phyloP scores from a whole-genome alignment of 1,140 invertebrate species.

The Teleopsis dalmanni region DNA sequence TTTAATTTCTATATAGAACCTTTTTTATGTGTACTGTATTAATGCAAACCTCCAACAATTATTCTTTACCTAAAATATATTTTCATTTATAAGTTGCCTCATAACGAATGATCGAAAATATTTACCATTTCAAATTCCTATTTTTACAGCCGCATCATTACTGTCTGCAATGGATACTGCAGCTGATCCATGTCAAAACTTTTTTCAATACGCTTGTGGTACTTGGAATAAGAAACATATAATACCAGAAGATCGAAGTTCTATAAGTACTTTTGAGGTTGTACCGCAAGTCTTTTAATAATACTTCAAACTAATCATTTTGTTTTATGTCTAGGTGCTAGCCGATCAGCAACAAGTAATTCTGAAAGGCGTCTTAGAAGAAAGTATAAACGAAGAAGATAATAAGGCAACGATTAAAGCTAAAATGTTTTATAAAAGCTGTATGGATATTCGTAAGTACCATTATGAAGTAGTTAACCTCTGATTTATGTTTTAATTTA shows the following conservation, averaged over 20 bases:
- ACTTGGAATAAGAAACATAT: slow-evolving; percentile 83
- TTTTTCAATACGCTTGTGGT: slow-evolving; percentile 85
- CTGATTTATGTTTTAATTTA: neutral
- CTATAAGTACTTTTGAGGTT: slow-evolving; percentile 79
- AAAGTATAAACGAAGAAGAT: slow-evolving; percentile 54
- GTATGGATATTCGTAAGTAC: slow-evolving; percentile 76
- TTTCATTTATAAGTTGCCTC: no score
- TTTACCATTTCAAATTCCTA: no score
- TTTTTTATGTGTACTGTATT: no score
- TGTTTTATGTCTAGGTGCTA: slow-evolving; percentile 49
- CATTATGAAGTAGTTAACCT: neutral
- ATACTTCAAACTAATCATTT: neutral
- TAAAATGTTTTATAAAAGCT: slow-evolving; percentile 78
- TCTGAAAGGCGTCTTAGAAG: slow-evolving; percentile 69
- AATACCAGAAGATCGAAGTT: slow-evolving; percentile 81
- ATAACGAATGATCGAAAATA: no score
- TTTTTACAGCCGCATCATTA: slow-evolving; percentile 66
- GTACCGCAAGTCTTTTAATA: neutral
- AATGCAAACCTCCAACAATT: no score
- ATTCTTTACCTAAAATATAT: no score
- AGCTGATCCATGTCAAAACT: slow-evolving; percentile 76
- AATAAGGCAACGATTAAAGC: slow-evolving; percentile 70
- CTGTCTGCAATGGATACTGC: slow-evolving; percentile 75
- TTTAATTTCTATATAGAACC: no score
- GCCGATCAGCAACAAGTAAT: slow-evolving; percentile 80